Evolutionary conservation across 1,140 invertebrate species (phyloP), one percentile per base, ranked within the genome.

Genomic region (Fopius arisanus): DNA sequence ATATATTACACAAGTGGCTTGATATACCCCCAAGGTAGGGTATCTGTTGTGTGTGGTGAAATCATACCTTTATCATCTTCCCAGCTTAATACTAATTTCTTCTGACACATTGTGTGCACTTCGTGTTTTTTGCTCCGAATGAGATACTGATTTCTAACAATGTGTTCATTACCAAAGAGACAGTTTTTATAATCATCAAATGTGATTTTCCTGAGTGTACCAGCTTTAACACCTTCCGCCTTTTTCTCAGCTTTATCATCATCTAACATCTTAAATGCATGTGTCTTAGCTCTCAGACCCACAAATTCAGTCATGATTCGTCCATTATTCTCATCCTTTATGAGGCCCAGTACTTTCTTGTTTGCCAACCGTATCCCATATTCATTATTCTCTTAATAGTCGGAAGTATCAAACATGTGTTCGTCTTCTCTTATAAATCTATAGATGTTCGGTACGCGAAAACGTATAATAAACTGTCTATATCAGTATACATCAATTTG

Each of bases 161-260:
- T 14, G 23, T 6, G 3, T 28, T 2, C 43, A 28, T 68, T 6
- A 21, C 29, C 16, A 21, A 63, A 40, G 0, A 71, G 66, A 73
- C 70, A 75, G 6, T 65, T 48, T 69, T 70, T 75, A 67, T 75
- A 75, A 73, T 68, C 70, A 63, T 71, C 70, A 41, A 63, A 62
- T 9, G 70, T 71, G 12, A 71, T 71, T 14, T 14, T 72, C 51
- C 65, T 62, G 9, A 75, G n/a, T 29, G 63, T 70, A 26, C 26
- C 23, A 10, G 26, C 63, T 69, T 72, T 77, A 10, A 77, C 33
- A 48, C 75, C 75, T 51, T 77, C 72, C 21, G 70, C 73, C 43
- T 77, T 77, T 10, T 72, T 76, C 10, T 5, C 33, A 10, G 59
- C 33, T 7, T 21, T 3, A 12, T 63, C 26, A 0, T 40, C 54